Base-by-base conservation (phyloP, 2,113 vertebrate genomes). In the Rhynchomys soricoides region DNA sequence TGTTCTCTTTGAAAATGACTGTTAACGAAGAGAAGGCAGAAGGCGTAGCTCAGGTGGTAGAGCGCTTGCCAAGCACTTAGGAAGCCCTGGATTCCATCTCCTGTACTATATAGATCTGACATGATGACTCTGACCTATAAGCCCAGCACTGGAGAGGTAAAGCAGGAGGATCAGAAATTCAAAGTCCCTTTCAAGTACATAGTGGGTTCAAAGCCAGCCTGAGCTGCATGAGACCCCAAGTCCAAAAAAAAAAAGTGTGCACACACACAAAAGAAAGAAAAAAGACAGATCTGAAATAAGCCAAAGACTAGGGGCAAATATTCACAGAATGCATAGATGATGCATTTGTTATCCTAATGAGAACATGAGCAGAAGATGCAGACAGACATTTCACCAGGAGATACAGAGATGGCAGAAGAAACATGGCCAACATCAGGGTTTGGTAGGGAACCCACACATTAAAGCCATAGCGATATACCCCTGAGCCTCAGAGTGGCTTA, bases 1-100 rank as follows among this genome's bases (percentile, higher is more conserved):
- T 83, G 24, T 73, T 37, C 52, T 82, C 78, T 96, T 82, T 83
- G 71, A 89, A 93, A 95, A 74, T 73, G 45, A 37, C 52, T 79
- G 26, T 77, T 81, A 40, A 91, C 52, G 26, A 70, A 92, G 94
- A 92, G n/a, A 59, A 9, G 17, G 31, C 34, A 12, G 1, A 19
- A 11, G 45, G 12, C 3, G 5, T 55, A 48, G 40, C 17, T 90
- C 73, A 34, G 17, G 19, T 48, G 40, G 57, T 37, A 64, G 57
- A n/a, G 52, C 10, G 34, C 3, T 40, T 71, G 86, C 48, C 45
- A 40, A 52, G 85, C 59, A 66, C 4, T 1, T 19, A 31, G 24
- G 43, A 66, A 3, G 34, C 21, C 64, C 45, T 86, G 64, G 21
- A 48, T n/a, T 71, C 48, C 13, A n/a, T 71, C 66, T 40, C 37